phyloP scores from a whole-genome alignment of 2,113 vertebrate species.

The Macrotis lagotis region DNA sequence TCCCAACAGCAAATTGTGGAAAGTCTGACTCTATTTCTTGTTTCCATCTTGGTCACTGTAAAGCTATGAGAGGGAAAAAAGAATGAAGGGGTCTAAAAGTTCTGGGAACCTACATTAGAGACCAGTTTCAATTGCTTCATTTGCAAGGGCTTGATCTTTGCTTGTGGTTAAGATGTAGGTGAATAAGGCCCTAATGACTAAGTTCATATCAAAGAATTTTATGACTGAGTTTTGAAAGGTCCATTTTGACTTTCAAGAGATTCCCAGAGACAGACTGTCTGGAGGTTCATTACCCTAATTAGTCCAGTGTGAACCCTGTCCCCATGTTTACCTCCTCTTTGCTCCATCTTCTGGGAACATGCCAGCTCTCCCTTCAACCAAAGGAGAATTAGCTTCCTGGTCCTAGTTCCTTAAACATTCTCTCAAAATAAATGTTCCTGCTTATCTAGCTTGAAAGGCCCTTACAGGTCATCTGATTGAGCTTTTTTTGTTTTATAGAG shows the following conservation, averaged over 20 bases:
- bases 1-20: background rate
- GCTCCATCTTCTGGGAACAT: constrained; percentile 33
- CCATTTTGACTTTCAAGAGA: constrained; percentile 65
- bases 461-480: background rate
- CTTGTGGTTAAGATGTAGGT: constrained; percentile 24
- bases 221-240: constrained; percentile 51
- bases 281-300: constrained; percentile 51
- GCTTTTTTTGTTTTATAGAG: background rate
- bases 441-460: background rate
- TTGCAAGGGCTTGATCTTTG: constrained; percentile 5
- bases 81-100: background rate
- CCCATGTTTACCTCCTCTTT: constrained; percentile 53
- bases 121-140: background rate
- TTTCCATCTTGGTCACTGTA: constrained; percentile 2
- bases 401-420: background rate
- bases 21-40: constrained; percentile 1
- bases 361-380: background rate
- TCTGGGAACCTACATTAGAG: background rate
- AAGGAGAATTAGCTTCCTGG: background rate
- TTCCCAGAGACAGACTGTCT: constrained; percentile 29
- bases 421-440: background rate
- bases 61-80: constrained; percentile 12
- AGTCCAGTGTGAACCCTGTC: background rate
- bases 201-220: constrained; percentile 66
- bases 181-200: constrained; percentile 56